These are phyloP conservation scores for Bubalus kerabau DNA, from an alignment of 2,113 vertebrate genomes.

Conservation along the genomic window DNA sequence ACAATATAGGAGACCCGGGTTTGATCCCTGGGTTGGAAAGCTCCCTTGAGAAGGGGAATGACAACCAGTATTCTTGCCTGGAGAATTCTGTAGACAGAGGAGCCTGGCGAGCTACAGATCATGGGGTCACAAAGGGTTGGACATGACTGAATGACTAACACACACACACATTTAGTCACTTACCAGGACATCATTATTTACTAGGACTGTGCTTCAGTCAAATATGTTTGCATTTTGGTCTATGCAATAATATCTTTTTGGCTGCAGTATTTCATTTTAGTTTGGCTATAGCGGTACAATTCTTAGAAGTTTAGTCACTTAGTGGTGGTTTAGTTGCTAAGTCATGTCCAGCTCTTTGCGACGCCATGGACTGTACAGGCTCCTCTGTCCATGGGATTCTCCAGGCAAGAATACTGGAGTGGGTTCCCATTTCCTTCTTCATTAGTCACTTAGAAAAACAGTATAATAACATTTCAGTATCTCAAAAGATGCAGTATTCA, in stretches of 20 bases:
- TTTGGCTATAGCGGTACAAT: background rate
- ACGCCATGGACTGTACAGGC: background rate
- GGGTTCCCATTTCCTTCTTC: background rate
- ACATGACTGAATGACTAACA: background rate
- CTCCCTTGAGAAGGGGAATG: background rate
- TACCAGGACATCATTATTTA: background rate
- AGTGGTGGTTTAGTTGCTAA: background rate
- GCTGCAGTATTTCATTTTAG: background rate
- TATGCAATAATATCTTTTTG: background rate
- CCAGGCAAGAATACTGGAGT: background rate
- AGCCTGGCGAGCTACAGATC: fast-evolving
- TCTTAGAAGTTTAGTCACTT: background rate
- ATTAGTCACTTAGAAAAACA: background rate
- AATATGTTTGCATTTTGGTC: background rate
- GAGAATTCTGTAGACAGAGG: background rate
- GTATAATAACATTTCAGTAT: background rate
- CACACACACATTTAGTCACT: background rate
- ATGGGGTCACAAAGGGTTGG: background rate
- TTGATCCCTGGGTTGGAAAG: background rate
- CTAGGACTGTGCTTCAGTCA: background rate
- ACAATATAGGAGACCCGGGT: fast-evolving
- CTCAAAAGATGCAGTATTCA: background rate
- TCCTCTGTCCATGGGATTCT: background rate
- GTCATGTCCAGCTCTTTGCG: fast-evolving
- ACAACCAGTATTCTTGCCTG: background rate